Percentiles rank a stretch among this genome's conserved stretches.
phyloP scores from a whole-genome alignment of 1,140 invertebrate genomes.

The Drosophila kepulauana region DNA sequence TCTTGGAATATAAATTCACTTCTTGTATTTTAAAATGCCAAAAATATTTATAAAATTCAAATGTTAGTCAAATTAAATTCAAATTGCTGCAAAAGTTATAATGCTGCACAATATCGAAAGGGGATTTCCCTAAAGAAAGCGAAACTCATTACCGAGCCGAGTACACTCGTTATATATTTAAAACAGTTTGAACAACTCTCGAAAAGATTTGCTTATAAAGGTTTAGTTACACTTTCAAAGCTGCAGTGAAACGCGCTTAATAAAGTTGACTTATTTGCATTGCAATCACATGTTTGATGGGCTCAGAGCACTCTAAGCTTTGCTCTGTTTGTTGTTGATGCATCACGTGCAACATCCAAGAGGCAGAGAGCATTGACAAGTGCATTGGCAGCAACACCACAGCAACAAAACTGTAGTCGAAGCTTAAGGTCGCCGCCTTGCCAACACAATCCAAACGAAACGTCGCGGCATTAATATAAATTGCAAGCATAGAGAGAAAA shows the following conservation, averaged over 20 bases:
- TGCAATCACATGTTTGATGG: conserved; percentile 8
- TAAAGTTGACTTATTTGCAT: conserved; percentile 12
- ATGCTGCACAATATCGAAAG: not conserved
- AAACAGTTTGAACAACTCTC: conserved; percentile 1
- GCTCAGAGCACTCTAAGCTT: not conserved
- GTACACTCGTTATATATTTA: not conserved
- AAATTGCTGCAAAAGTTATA: no score
- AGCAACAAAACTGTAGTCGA: conserved; percentile 5
- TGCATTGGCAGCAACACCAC: conserved; percentile 31
- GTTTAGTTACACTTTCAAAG: conserved; percentile 7
- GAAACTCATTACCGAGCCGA: not conserved
- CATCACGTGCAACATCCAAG: not conserved
- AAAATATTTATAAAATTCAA: no score
- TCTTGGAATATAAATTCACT: no score
- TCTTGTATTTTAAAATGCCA: no score
- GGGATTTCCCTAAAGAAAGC: not conserved
- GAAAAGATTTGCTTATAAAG: not conserved
- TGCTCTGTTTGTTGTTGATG: conserved; percentile 3
- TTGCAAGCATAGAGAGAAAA: conserved; percentile 49
- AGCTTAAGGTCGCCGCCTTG: conserved; percentile 35
- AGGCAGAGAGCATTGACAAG: conserved; percentile 23
- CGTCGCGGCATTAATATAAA: conserved; percentile 54
- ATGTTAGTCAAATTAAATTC: no score
- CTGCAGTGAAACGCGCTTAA: not conserved
- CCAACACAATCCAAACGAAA: conserved; percentile 44